Conservation (phyloP, 2,888 invertebrate species). For the Pediacus dermestoides region DNA sequence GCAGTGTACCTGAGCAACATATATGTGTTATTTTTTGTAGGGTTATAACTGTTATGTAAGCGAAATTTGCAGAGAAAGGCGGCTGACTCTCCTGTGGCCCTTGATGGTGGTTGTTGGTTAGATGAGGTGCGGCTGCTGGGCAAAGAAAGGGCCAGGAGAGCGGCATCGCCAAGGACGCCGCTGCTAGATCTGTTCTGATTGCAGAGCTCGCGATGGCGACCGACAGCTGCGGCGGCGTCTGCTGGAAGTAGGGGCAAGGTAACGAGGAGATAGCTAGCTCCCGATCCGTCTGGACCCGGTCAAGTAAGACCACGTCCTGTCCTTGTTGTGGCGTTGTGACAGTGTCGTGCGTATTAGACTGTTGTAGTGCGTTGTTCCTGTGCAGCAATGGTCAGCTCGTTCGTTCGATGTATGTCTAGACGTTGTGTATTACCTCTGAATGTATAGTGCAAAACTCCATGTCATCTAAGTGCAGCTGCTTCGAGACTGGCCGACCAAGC, state of each 20-base stretch:
- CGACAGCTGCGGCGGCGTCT: constrained; percentile 56
- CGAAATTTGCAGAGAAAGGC: constrained; percentile 12
- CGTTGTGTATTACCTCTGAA: constrained; percentile 36
- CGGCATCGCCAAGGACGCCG: constrained; percentile 46
- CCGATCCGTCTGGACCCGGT: constrained; percentile 48
- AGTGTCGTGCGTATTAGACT: constrained; percentile 48
- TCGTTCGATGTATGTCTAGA: constrained; percentile 52
- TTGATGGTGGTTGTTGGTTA: no score
- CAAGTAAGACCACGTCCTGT: constrained; percentile 51
- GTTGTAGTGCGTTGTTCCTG: constrained; percentile 50
- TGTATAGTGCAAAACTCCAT: constrained; percentile 30
- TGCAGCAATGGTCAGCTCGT: constrained; percentile 50
- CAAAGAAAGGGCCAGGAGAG: constrained; percentile 23
- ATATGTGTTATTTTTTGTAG: background rate
- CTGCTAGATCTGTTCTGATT: constrained; percentile 60
- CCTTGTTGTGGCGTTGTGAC: constrained; percentile 52
- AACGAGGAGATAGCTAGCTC: constrained; percentile 61
- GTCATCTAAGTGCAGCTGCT: constrained; percentile 26
- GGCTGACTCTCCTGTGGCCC: constrained; percentile 18
- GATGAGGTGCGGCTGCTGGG: constrained; percentile 15
- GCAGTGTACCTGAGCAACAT: background rate
- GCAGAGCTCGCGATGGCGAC: constrained; percentile 55
- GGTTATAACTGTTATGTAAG: constrained; percentile 4
- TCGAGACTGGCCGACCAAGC: constrained; percentile 13
- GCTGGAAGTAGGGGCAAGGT: constrained; percentile 62